A percentile compares a stretch with the other conserved stretches of the same genome.
phyloP scores from a whole-genome alignment of 2,113 vertebrate genomes.

The Orcinus orca region DNA sequence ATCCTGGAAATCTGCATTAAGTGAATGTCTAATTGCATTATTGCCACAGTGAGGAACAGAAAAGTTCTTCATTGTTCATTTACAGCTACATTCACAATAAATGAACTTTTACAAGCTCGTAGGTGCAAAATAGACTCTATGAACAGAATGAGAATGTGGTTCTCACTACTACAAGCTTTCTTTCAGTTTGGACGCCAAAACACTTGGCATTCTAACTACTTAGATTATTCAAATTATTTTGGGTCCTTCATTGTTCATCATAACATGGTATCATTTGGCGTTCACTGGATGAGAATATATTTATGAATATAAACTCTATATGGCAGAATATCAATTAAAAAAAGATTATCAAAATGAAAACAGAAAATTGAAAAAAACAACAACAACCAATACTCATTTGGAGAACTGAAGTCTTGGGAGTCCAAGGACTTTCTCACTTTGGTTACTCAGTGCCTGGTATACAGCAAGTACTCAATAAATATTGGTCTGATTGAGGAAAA shows the following conservation, averaged over 20 bases:
- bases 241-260: background rate
- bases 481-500: background rate
- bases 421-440: background rate
- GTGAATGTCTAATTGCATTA: background rate
- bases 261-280: background rate
- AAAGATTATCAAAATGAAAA: conserved; percentile 30
- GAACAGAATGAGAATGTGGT: background rate
- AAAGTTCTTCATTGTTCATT: background rate
- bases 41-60: background rate
- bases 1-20: background rate
- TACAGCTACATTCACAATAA: background rate
- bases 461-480: background rate
- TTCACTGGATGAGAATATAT: background rate
- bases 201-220: background rate
- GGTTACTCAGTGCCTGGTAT: background rate
- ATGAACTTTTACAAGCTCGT: background rate
- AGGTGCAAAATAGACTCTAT: background rate
- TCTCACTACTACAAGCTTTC: background rate
- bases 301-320: background rate
- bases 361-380: background rate
- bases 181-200: background rate
- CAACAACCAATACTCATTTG: background rate
- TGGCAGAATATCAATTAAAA: background rate
- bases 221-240: background rate
- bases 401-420: background rate